Conservation (phyloP, 2,113 vertebrate species). For the Phyllopteryx taeniolatus region DNA sequence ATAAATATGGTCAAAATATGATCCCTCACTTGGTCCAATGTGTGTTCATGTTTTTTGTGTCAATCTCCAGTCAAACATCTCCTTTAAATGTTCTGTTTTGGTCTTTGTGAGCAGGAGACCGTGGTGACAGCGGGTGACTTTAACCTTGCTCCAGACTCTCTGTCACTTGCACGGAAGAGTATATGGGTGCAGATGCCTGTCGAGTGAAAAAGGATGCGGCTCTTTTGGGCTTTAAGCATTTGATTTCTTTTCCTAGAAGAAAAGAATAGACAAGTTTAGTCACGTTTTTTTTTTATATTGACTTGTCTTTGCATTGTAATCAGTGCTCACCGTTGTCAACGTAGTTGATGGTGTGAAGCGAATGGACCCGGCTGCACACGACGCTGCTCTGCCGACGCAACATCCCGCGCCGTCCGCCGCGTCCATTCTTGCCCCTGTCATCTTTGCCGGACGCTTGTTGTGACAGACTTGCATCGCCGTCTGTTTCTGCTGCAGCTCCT, state of each 20-base stretch:
- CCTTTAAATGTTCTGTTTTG: constrained; percentile 63
- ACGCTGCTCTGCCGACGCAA: constrained; percentile 83
- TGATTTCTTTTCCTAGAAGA: constrained; percentile 82
- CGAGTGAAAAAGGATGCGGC: constrained; percentile 86
- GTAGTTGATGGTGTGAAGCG: constrained; percentile 87
- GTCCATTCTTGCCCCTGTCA: constrained; percentile 40
- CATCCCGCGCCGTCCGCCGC: constrained; percentile 68
- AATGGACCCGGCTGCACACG: constrained; percentile 81
- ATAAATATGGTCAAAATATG: constrained; percentile 52
- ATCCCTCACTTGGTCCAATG: constrained; percentile 66
- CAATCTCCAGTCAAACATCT: constrained; percentile 18
- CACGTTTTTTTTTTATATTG: background rate
- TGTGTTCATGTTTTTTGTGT: constrained; percentile 46
- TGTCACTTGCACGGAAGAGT: constrained; percentile 78
- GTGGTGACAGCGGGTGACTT: constrained; percentile 21
- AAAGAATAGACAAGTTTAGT: background rate
- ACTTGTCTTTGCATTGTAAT: background rate
- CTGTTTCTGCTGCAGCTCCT: constrained; percentile 37
- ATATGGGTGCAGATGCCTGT: constrained; percentile 72
- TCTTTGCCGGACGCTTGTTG: constrained; percentile 41
- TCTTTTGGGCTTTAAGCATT: constrained; percentile 85
- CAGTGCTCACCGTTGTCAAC: constrained; percentile 82
- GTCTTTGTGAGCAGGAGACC: constrained; percentile 48
- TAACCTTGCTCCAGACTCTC: constrained; percentile 82
- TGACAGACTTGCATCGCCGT: constrained; percentile 31